phyloP scores from a whole-genome alignment of 2,797 vertebrate species.

The Pantherophis vulpinus region DNA sequence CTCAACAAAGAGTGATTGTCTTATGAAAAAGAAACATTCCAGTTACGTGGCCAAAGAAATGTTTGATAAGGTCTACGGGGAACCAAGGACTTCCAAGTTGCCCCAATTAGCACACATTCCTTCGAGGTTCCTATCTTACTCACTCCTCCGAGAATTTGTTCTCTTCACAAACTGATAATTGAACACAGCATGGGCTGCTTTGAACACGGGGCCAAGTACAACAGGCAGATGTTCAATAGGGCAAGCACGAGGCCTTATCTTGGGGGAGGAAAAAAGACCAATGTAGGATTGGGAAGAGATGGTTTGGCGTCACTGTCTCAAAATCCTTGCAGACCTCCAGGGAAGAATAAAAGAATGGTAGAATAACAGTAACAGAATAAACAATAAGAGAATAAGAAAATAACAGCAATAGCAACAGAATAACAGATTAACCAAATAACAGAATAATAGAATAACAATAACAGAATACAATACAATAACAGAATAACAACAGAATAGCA shows the following conservation, averaged over 20 bases:
- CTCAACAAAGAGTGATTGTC: not conserved
- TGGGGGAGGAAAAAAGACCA: not conserved
- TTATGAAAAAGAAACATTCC: not conserved
- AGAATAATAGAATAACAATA: not conserved
- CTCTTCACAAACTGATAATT: not conserved
- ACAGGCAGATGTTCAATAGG: not conserved
- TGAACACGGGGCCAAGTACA: not conserved
- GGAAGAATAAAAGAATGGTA: not conserved
- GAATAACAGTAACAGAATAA: not conserved
- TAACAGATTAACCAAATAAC: not conserved
- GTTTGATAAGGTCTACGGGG: not conserved
- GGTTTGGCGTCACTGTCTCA: not conserved
- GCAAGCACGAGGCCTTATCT: not conserved
- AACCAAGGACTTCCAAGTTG: no score
- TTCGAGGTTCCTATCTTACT: not conserved
- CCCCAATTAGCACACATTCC: not conserved
- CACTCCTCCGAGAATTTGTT: not conserved
- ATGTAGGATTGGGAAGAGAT: not conserved
- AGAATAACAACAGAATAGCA: not conserved
- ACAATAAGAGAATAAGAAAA: not conserved
- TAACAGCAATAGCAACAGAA: not conserved
- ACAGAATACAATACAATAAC: no score
- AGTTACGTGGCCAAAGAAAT: not conserved
- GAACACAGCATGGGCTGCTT: not conserved
- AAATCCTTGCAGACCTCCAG: not conserved